These are phyloP conservation scores for Chiroxiphia lanceolata DNA, from an alignment of 2,797 vertebrate genomes.

Conservation along the genomic window DNA sequence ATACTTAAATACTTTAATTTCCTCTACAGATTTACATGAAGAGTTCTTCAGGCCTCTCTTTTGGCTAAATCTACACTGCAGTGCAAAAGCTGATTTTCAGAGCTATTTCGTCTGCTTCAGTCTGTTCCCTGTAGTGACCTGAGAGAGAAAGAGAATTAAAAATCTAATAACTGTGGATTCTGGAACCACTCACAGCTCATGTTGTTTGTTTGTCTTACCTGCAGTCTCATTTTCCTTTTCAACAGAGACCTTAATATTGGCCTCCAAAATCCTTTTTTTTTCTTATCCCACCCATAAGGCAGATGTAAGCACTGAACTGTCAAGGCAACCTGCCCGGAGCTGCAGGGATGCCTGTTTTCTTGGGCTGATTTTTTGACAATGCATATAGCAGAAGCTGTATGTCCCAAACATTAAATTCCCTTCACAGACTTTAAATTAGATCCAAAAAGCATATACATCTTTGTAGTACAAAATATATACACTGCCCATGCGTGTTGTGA, in stretches of 20 bases:
- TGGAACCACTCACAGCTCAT: background rate
- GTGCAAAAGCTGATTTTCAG: conserved; percentile 17
- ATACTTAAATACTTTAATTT: conserved; percentile 38
- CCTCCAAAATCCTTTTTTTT: background rate
- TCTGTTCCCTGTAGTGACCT: background rate
- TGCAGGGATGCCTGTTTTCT: background rate
- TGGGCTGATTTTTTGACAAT: background rate
- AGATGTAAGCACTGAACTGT: background rate
- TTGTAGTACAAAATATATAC: too few species aligned
- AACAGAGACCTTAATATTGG: background rate
- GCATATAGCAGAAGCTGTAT: background rate
- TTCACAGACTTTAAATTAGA: background rate
- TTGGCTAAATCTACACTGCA: background rate
- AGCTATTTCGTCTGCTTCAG: background rate
- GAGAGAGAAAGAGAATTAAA: background rate
- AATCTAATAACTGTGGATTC: background rate
- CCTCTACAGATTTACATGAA: conserved; percentile 23
- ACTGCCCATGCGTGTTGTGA: rapidly evolving
- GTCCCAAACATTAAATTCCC: background rate
- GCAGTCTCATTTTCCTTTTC: background rate
- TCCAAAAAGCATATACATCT: rapidly evolving
- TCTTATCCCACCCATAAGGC: background rate
- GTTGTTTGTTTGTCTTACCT: background rate
- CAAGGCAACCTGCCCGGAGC: background rate
- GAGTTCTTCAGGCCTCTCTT: background rate